Conservation (phyloP, 2,113 vertebrate species). For the Lasiurus borealis region DNA sequence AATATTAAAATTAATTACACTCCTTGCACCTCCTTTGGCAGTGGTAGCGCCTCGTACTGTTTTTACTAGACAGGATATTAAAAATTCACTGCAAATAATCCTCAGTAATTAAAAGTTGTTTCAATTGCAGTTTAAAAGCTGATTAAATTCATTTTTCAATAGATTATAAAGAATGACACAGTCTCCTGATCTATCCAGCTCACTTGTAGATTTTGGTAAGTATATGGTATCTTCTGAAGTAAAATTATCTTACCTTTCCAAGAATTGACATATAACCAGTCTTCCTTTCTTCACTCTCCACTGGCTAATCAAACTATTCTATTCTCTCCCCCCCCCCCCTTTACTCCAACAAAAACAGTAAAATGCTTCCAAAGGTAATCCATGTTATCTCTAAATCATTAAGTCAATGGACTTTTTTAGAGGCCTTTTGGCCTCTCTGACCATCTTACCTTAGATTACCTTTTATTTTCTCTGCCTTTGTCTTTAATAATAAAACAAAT, state of each 20-base stretch:
- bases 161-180: not conserved
- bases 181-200: not conserved
- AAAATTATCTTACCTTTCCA: not conserved
- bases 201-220: conserved; percentile 1
- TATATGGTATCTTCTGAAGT: not conserved
- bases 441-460: not conserved
- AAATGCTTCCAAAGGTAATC: not conserved
- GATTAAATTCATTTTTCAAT: conserved; percentile 45
- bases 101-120: conserved; percentile 26
- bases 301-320: not conserved
- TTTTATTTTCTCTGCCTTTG: not conserved
- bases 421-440: not conserved
- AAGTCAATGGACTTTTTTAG: not conserved
- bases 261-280: not conserved
- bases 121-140: conserved; percentile 47
- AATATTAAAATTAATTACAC: conserved; percentile 56
- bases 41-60: not conserved
- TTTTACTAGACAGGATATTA: not conserved
- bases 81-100: conserved; percentile 17
- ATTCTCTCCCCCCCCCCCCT: not conserved
- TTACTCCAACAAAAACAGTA: not conserved
- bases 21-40: not conserved
- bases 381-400: not conserved
- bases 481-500: not conserved
- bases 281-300: not conserved